Base-by-base conservation (phyloP, 1,140 invertebrate genomes). In the Bombus fervidus region DNA sequence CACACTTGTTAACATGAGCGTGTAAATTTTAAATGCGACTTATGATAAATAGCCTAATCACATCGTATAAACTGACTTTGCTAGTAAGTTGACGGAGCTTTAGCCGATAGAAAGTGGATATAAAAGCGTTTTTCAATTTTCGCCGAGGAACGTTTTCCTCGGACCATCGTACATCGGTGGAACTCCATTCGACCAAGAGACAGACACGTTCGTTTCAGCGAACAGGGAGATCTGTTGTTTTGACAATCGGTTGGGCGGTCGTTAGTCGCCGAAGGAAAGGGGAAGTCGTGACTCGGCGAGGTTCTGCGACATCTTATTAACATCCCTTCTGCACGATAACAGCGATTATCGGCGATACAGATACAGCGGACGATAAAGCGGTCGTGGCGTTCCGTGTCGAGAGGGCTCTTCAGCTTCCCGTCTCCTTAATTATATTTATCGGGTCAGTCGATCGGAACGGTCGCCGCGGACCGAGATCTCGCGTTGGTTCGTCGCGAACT, bases 381-480 rank as follows among this genome's bases (percentile, higher is more conserved):
- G 39, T 41, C 81, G 85, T 83, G 81, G 80, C 64, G 47, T 81
- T 86, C 66, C 78, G 85, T 83, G 76, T 87, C 82, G 86, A 62
- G 86, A 47, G 72, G 59, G 47, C 77, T 81, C 86, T 77, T 85
- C 77, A 74, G 75, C 82, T 82, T 87, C 77, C 83, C 86, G 77
- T 87, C 86, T 74, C 86, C 83, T 86, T 87, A 87, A 85, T 86
- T 86, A 87, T 86, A 86, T 86, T 87, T 87, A 87, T 87, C 86
- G 66, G 78, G 22, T 78, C 83, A 77, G 25, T 81, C 73, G 86
- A 87, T 87, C 86, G 86, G 83, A 87, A 87, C 86, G 47, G 75
- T 82, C 85, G 73, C 25, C 73, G 39, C 62, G 62, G 28, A 68
- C 8, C 77, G 84, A 62, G 59, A 77, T 87, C 76, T 77, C 88